Base-by-base conservation (phyloP, 1,140 invertebrate genomes). In the Drepana arcuata region DNA sequence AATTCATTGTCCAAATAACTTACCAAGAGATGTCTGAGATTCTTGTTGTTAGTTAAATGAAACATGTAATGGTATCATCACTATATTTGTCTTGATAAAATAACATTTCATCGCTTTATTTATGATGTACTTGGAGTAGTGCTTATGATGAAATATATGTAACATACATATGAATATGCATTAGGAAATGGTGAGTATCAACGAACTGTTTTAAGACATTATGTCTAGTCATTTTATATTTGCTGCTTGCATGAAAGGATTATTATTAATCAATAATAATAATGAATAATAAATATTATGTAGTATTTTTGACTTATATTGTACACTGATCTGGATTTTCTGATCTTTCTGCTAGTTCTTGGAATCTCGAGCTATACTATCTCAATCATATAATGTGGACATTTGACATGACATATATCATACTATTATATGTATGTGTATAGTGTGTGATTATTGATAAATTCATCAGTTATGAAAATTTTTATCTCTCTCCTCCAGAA, bases 181-280 rank as follows among this genome's bases (percentile, higher is more conserved):
- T 34, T 38, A 50, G 42, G 48, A 44, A 34, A 38, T 41, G 16
- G 34, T 42, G 25, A 50, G 47, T 51, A 73, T 71, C 71, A 73
- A 71, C 69, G 60, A 73, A 69, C 43, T 65, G 56, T 69, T 56
- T 62, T 53, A 49, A 58, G 51, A 63, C 51, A 66, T 68, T 68
- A 51, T 50, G 53, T 57, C 73, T 78, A 75, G 73, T 75, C 73
- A 73, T 54, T 51, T 37, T 69, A 56, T 56, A 44, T 41, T 52
- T 30, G 41, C 54, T 50, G 44, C 39, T 53, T 52, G 43, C 34
- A 43, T 39, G 25, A 51, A 44, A 33, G 34, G 33, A 26, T 37
- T 29, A 25, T 32, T 7, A 30, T 34, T 25, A 41, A 41, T 29
- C 34, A 29, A 30, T 25, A 15, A 34, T 29, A 41, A 34, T 30